phyloP scores from a whole-genome alignment of 2,888 invertebrate genomes.

The Colletes collaris region DNA sequence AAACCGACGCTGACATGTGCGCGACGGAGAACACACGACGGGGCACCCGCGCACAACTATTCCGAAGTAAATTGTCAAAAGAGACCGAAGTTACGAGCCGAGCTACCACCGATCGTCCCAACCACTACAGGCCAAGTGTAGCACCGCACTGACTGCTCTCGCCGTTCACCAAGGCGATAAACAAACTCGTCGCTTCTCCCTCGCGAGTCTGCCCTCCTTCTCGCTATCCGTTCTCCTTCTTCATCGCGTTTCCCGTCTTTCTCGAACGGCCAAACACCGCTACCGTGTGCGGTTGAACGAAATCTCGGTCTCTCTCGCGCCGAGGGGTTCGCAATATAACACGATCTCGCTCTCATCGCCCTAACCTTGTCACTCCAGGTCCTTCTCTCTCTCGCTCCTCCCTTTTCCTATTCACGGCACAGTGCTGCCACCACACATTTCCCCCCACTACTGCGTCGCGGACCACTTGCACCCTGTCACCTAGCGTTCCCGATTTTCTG shows the following conservation, averaged over 20 bases:
- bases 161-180: slow-evolving; percentile 79
- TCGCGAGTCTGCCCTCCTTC: slow-evolving; percentile 56
- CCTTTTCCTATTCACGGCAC: slow-evolving; percentile 16
- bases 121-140: slow-evolving; percentile 75
- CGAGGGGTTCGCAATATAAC: neutral
- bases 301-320: slow-evolving; percentile 44
- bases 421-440: slow-evolving; percentile 55
- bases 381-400: slow-evolving; percentile 5
- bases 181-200: slow-evolving; percentile 80
- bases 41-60: slow-evolving; percentile 49
- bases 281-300: slow-evolving; percentile 39
- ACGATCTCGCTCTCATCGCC: slow-evolving; percentile 30
- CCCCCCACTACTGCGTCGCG: slow-evolving; percentile 28
- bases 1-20: slow-evolving; percentile 49
- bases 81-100: slow-evolving; percentile 52
- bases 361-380: slow-evolving; percentile 24
- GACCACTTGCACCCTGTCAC: slow-evolving; percentile 41
- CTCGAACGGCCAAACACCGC: slow-evolving; percentile 22
- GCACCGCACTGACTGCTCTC: slow-evolving; percentile 79
- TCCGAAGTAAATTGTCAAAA: slow-evolving; percentile 40
- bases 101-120: slow-evolving; percentile 65
- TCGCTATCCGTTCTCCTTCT: slow-evolving; percentile 36
- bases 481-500: slow-evolving; percentile 32
- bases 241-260: slow-evolving; percentile 12
- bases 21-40: slow-evolving; percentile 24